phyloP scores from a whole-genome alignment of 2,797 vertebrate species.

The Urocyon cinereoargenteus region DNA sequence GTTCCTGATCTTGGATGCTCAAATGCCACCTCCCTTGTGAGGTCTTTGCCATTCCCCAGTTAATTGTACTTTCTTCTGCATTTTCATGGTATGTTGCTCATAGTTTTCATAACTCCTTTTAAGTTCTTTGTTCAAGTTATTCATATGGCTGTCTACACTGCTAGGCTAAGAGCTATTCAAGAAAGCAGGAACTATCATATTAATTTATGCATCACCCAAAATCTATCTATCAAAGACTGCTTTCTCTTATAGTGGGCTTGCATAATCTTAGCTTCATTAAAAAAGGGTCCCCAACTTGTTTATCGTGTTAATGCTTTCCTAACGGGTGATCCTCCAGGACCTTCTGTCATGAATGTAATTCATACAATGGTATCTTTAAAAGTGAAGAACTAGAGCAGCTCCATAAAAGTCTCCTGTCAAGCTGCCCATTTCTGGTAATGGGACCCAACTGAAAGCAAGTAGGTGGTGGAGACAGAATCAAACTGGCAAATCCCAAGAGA shows the following conservation, averaged over 20 bases:
- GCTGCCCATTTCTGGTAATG: slow-evolving; percentile 29
- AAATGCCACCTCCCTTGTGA: neutral
- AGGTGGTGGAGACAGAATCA: slow-evolving; percentile 55
- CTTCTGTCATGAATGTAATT: neutral
- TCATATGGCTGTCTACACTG: neutral
- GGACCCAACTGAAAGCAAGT: slow-evolving; percentile 62
- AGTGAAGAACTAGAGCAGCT: slow-evolving; percentile 3
- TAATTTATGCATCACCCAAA: slow-evolving; percentile 24
- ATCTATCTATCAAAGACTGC: neutral
- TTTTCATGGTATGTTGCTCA: neutral
- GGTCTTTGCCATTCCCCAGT: neutral
- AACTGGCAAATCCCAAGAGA: slow-evolving; percentile 73
- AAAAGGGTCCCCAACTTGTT: neutral
- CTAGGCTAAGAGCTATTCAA: neutral
- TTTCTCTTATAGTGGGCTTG: neutral
- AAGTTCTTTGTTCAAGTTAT: neutral
- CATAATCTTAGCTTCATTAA: slow-evolving; percentile 30
- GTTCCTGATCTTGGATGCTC: neutral
- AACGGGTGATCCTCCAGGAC: neutral
- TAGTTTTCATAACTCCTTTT: neutral
- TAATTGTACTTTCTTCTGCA: neutral
- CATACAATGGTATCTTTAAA: neutral
- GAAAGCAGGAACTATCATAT: neutral
- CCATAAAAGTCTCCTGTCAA: neutral
- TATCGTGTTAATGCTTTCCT: slow-evolving; percentile 6